Evolutionary conservation across 2,797 vertebrate species (phyloP).

Genomic region (Muraenolepis orangiensis): DNA sequence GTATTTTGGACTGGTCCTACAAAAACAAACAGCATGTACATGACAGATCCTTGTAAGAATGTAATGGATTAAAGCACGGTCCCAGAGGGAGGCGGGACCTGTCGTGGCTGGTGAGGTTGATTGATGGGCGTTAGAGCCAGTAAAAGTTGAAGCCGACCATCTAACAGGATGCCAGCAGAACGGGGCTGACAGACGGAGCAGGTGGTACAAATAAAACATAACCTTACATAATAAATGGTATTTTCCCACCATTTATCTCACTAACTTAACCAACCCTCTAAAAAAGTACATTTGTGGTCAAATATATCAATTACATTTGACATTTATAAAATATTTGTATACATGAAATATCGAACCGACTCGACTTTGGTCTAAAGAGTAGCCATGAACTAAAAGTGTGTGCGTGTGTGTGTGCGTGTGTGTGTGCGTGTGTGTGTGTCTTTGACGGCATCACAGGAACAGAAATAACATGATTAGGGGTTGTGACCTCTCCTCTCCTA

Average conservation of each 20-base stretch:
- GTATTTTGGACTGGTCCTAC: no score
- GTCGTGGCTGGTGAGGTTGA: constrained; percentile 11
- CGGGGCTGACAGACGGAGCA: constrained; percentile 43
- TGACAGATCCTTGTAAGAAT: constrained; percentile 13
- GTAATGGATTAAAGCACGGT: constrained; percentile 15
- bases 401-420: constrained; percentile 34
- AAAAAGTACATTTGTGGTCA: neutral
- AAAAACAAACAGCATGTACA: no score
- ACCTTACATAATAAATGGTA: neutral
- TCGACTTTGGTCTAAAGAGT: no score
- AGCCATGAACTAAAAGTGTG: neutral
- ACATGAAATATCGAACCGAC: neutral
- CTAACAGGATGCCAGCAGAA: constrained; percentile 15
- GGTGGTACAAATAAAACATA: constrained; percentile 23
- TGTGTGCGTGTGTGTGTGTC: constrained; percentile 37
- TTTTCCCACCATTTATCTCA: neutral
- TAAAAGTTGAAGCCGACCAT: constrained; percentile 10
- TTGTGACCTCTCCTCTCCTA: constrained; percentile 51
- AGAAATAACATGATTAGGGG: constrained; percentile 65
- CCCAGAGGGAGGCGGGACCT: neutral
- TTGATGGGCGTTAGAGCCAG: constrained; percentile 12
- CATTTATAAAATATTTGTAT: neutral
- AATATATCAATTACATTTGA: neutral
- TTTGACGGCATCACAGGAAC: constrained; percentile 39
- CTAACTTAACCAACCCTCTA: neutral